Percentiles rank a stretch among this genome's conserved stretches.
phyloP scores from a whole-genome alignment of 2,113 vertebrate species.

The Ivindomyrus marchei region DNA sequence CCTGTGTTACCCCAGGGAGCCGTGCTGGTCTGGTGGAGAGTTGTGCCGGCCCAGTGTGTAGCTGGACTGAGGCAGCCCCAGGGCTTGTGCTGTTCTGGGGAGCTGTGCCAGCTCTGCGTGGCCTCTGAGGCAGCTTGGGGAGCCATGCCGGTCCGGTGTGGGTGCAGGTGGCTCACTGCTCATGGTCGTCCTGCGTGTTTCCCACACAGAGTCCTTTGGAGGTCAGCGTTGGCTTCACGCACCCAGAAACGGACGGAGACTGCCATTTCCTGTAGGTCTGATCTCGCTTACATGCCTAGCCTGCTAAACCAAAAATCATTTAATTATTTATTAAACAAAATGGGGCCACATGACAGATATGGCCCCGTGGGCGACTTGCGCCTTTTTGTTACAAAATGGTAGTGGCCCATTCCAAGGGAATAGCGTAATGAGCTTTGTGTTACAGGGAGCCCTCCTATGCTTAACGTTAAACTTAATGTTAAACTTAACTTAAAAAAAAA shows the following conservation, averaged over 20 bases:
- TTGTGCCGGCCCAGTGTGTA: too few relatives aligned
- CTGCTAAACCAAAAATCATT: not conserved
- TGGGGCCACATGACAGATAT: not conserved
- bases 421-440: not conserved
- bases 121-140: not conserved
- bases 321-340: not conserved
- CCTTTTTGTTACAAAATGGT: not conserved
- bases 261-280: conserved; percentile 91
- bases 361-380: not conserved
- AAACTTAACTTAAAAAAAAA: not conserved
- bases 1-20: too few relatives aligned
- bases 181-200: conserved; percentile 11
- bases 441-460: not conserved
- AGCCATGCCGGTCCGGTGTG: not conserved
- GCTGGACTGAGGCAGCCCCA: too few relatives aligned
- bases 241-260: conserved; percentile 81
- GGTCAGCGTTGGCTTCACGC: conserved; percentile 82
- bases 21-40: too few relatives aligned
- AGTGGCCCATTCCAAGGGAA: not conserved
- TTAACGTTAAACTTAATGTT: not conserved
- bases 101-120: too few relatives aligned
- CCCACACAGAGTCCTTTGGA: conserved; percentile 78
- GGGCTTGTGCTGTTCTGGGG: too few relatives aligned
- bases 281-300: not conserved
- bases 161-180: not conserved